A percentile compares a stretch with the other conserved stretches of the same genome.
Conservation (phyloP, 2,113 vertebrate species). For the Leiothrix lutea region DNA sequence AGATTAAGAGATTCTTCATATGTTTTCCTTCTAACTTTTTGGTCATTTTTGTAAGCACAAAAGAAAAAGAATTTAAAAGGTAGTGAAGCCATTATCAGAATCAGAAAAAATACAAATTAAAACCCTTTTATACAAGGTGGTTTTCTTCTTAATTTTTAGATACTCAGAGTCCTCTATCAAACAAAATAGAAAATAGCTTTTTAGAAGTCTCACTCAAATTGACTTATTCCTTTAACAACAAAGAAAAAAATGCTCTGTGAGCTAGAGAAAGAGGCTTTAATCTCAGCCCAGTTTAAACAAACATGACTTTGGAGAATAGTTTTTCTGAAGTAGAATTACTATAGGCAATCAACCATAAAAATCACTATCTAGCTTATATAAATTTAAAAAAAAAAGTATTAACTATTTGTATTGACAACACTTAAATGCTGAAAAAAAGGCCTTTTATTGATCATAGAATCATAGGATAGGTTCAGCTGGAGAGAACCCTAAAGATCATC, state of each 20-base stretch:
- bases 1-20: background rate
- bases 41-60: accelerated
- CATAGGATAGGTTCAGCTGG: background rate
- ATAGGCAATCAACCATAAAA: background rate
- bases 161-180: background rate
- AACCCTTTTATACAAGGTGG: background rate
- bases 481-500: background rate
- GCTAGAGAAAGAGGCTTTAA: background rate
- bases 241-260: background rate
- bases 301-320: background rate
- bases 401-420: background rate
- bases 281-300: background rate
- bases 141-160: background rate
- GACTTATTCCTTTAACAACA: background rate
- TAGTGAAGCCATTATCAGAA: background rate
- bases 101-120: accelerated
- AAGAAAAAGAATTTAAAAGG: background rate
- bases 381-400: background rate
- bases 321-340: background rate
- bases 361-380: background rate
- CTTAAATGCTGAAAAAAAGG: background rate
- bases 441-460: background rate
- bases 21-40: background rate
- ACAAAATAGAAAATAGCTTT: background rate
- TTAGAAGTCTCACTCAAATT: background rate